Percentiles rank a stretch among this genome's conserved stretches.
Evolutionary conservation across 2,888 invertebrate species (phyloP).

Genomic region (Molorchus minor): DNA sequence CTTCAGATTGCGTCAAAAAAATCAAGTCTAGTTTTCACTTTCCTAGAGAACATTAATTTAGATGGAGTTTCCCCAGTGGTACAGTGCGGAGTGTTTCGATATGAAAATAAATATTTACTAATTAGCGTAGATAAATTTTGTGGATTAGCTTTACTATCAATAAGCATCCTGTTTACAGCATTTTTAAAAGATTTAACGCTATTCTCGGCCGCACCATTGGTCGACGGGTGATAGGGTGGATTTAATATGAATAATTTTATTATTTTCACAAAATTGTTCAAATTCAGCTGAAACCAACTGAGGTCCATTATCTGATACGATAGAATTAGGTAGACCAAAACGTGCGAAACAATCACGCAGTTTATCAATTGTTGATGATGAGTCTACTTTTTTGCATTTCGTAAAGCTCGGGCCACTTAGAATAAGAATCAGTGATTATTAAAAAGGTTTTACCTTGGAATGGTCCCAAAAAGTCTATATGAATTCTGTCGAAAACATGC

Average conservation of each 20-base stretch:
- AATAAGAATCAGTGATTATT: constrained; percentile 23
- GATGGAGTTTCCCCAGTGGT: constrained; percentile 24
- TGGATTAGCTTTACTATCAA: background rate
- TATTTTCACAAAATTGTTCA: background rate
- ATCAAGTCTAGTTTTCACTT: background rate
- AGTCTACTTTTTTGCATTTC: background rate
- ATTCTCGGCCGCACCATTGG: background rate
- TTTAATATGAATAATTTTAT: background rate
- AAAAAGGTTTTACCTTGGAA: constrained; percentile 17
- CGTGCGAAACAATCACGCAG: background rate
- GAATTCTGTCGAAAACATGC: constrained; percentile 16
- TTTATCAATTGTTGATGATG: background rate
- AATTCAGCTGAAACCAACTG: background rate
- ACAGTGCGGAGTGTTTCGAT: constrained; percentile 27
- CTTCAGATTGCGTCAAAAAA: background rate
- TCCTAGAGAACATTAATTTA: constrained; percentile 23
- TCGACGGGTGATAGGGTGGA: background rate
- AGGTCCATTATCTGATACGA: too few relatives aligned
- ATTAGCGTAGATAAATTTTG: constrained; percentile 6
- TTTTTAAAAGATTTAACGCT: background rate
- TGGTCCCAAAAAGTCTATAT: constrained; percentile 24
- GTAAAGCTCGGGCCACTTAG: constrained; percentile 22
- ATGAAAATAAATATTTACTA: constrained; percentile 25
- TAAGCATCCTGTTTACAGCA: constrained; percentile 19
- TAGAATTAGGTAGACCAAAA: background rate